Conservation (phyloP, 2,113 vertebrate genomes). For the Anolis carolinensis region DNA sequence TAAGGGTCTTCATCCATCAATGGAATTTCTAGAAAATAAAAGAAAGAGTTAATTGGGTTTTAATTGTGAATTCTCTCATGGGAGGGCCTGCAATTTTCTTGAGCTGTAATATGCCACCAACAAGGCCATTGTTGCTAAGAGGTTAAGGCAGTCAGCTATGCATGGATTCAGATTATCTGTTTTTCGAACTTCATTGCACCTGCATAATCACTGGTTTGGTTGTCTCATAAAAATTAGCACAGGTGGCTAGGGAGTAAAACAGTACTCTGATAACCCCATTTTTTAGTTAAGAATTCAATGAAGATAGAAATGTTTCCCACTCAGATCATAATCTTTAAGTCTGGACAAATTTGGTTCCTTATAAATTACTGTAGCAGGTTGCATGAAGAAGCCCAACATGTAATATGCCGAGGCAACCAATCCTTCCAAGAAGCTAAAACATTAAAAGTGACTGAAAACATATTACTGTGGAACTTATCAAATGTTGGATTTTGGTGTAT, state of each 20-base stretch:
- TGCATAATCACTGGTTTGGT: neutral
- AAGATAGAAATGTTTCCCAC: neutral
- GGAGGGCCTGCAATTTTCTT: neutral
- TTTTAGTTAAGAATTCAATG: neutral
- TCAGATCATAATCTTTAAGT: neutral
- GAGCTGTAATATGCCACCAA: slow-evolving; percentile 5
- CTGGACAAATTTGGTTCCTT: neutral
- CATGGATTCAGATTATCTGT: neutral
- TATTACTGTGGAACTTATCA: neutral
- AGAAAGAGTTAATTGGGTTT: slow-evolving; percentile 39
- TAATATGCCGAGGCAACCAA: neutral
- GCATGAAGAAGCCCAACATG: neutral
- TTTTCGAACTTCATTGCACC: neutral
- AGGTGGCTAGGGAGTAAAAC: neutral
- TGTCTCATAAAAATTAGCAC: neutral
- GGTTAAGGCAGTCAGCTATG: slow-evolving; percentile 5
- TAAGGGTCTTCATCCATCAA: slow-evolving; percentile 83
- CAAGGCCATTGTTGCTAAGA: neutral
- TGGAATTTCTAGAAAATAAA: slow-evolving; percentile 81
- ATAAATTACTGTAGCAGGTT: neutral
- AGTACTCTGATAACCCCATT: neutral
- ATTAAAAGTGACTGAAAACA: neutral
- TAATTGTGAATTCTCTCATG: slow-evolving; percentile 1
- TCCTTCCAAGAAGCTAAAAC: neutral
- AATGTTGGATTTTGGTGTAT: neutral